These are phyloP conservation scores for Pterophyllum scalare DNA, from an alignment of 2,113 vertebrate genomes.

Conservation along the genomic window DNA sequence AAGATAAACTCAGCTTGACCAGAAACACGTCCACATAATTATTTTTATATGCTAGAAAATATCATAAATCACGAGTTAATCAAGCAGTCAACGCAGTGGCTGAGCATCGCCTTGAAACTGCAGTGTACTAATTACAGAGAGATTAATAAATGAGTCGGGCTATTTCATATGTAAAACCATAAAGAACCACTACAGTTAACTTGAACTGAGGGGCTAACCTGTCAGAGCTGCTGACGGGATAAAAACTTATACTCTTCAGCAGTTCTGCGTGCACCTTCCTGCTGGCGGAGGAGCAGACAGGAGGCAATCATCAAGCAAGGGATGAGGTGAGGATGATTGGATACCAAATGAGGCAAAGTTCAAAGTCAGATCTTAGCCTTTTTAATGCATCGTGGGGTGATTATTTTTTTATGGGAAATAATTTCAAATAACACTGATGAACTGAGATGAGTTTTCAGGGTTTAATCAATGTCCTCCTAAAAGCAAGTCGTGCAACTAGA, in stretches of 20 bases:
- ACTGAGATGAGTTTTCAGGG: fast-evolving
- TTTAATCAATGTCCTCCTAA: neutral
- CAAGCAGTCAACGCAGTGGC: neutral
- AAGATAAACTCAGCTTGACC: neutral
- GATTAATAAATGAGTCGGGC: neutral
- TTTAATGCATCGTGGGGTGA: neutral
- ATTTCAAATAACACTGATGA: neutral
- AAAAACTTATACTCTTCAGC: fast-evolving
- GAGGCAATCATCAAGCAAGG: neutral
- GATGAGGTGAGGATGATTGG: fast-evolving
- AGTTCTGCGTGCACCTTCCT: neutral
- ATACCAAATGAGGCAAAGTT: neutral
- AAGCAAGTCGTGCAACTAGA: neutral
- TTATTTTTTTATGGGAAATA: neutral
- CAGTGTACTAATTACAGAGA: neutral
- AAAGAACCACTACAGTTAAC: neutral
- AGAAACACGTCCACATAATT: neutral
- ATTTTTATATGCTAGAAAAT: neutral
- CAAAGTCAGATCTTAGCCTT: neutral
- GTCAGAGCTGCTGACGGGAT: neutral
- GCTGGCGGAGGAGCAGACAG: neutral
- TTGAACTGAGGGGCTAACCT: neutral
- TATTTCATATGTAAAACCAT: neutral
- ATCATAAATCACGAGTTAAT: neutral
- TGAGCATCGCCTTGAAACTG: no score